Evolutionary conservation across 1,140 invertebrate genomes (phyloP).

Genomic region (Drosophila kepulauana): DNA sequence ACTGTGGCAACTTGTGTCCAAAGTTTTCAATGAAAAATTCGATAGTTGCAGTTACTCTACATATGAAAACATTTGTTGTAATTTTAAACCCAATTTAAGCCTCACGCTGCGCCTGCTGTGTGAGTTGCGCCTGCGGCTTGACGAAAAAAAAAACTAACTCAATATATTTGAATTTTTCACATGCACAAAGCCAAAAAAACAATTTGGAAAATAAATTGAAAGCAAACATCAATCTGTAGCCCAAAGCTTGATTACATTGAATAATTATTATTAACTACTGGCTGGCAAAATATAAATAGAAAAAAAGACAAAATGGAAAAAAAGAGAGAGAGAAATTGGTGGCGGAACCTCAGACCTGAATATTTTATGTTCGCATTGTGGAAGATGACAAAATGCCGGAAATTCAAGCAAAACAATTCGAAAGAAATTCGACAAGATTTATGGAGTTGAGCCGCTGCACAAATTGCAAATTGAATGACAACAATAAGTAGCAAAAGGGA

Average conservation of each 20-base stretch:
- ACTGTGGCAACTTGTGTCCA: slow-evolving; percentile 1
- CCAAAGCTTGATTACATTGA: slow-evolving; percentile 22
- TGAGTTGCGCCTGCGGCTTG: not conserved
- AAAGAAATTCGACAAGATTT: slow-evolving; percentile 57
- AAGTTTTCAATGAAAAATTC: slow-evolving; percentile 5
- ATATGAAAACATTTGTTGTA: slow-evolving; percentile 33
- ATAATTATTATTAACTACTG: slow-evolving; percentile 32
- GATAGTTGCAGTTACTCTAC: not conserved
- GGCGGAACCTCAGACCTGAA: slow-evolving; percentile 4
- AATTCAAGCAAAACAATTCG: slow-evolving; percentile 72
- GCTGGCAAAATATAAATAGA: not conserved
- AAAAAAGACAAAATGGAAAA: slow-evolving; percentile 15
- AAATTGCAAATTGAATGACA: slow-evolving; percentile 75
- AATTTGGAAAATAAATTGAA: slow-evolving; percentile 75
- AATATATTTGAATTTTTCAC: slow-evolving; percentile 39
- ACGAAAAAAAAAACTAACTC: not conserved
- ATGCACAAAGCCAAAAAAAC: slow-evolving; percentile 27
- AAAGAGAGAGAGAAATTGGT: not conserved
- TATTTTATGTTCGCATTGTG: slow-evolving; percentile 22
- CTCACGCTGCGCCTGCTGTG: not conserved
- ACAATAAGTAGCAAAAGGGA: slow-evolving; percentile 32
- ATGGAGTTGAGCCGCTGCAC: slow-evolving; percentile 47
- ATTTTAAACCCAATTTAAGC: slow-evolving; percentile 72
- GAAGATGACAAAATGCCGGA: slow-evolving; percentile 62
- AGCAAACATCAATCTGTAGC: slow-evolving; percentile 54